These are phyloP conservation scores for Augochlorella aurata DNA, from an alignment of 2,888 invertebrate genomes.

Conservation along the genomic window DNA sequence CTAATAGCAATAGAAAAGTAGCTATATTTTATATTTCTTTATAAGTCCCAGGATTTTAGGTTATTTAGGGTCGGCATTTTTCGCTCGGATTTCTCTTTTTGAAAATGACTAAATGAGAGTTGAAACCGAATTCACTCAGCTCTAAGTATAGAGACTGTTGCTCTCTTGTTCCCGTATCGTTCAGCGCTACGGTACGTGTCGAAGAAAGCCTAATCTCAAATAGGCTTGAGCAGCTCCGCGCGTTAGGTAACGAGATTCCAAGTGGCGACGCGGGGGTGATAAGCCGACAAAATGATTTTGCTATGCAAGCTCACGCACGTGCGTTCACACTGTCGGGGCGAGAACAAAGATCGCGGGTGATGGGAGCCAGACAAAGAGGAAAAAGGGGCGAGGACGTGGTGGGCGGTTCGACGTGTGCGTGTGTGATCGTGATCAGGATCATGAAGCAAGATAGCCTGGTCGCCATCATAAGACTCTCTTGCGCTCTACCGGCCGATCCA, in stretches of 20 bases:
- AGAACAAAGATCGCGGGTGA: conserved; percentile 48
- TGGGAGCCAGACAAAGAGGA: conserved; percentile 36
- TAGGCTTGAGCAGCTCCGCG: conserved; percentile 1
- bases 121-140: background rate
- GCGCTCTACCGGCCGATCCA: conserved; percentile 73
- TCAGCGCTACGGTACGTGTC: background rate
- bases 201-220: conserved; percentile 17
- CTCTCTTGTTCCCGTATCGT: background rate
- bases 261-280: conserved; percentile 20
- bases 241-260: conserved; percentile 24
- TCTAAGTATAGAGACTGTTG: background rate
- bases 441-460: conserved; percentile 75
- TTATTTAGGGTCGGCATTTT: too few species aligned
- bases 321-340: conserved; percentile 62
- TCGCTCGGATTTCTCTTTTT: too few species aligned
- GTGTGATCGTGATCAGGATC: conserved; percentile 79
- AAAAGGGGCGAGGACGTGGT: conserved; percentile 68
- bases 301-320: conserved; percentile 68
- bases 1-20: too few species aligned
- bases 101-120: background rate
- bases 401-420: conserved; percentile 77
- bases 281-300: conserved; percentile 33
- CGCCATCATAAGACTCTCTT: conserved; percentile 73
- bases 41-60: too few species aligned
- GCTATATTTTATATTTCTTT: too few species aligned